These are phyloP conservation scores for Echinops telfairi DNA, from an alignment of 2,113 vertebrate species.

Conservation along the genomic window DNA sequence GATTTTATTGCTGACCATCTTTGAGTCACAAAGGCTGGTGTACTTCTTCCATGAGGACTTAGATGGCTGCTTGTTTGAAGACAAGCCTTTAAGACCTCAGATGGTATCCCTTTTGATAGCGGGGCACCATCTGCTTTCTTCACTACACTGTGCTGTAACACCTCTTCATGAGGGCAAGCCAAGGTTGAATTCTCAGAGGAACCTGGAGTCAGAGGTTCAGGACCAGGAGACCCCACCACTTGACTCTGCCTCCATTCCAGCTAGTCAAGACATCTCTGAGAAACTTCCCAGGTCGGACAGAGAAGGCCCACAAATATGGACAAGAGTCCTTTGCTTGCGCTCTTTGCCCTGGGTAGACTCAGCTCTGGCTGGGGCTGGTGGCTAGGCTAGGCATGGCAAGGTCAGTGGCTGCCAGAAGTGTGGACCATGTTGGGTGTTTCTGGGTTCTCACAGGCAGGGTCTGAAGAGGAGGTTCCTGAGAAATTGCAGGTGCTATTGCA, in stretches of 20 bases:
- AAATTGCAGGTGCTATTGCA: background rate
- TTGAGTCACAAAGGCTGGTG: no score
- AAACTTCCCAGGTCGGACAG: background rate
- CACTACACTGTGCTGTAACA: no score
- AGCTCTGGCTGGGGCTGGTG: background rate
- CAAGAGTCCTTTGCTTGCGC: background rate
- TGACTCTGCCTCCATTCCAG: background rate
- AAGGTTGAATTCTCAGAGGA: background rate
- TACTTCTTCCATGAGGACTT: no score
- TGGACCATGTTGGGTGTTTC: background rate
- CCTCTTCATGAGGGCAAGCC: no score
- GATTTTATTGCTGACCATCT: no score
- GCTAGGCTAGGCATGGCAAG: background rate
- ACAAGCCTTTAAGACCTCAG: no score
- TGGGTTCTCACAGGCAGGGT: background rate
- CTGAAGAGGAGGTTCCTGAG: conserved; percentile 39
- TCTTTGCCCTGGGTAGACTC: background rate
- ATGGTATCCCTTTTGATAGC: no score
- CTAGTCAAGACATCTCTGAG: background rate
- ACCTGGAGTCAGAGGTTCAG: background rate
- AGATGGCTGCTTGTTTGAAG: no score
- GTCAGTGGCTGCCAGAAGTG: background rate
- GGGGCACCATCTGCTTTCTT: no score
- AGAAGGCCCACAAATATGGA: background rate
- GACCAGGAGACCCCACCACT: background rate